Evolutionary conservation across 1,140 invertebrate species (phyloP).

Genomic region (Lepeophtheirus salmonis): DNA sequence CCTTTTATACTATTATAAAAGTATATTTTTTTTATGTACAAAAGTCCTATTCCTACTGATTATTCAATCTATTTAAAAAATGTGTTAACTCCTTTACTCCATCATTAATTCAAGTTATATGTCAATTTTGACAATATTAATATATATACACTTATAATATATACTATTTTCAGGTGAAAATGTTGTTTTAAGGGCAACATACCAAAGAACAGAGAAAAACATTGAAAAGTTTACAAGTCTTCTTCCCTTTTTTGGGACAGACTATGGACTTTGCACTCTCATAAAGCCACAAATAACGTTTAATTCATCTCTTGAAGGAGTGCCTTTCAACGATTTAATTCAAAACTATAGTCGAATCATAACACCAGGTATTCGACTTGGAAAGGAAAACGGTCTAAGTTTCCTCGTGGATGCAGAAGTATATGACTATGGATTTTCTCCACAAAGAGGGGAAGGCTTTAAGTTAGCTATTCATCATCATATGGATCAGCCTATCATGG

Average conservation of each 20-base stretch:
- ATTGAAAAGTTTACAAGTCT: slow-evolving; percentile 8
- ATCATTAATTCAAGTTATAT: too few species aligned
- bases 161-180: slow-evolving; percentile 14
- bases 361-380: slow-evolving; percentile 8
- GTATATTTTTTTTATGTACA: too few species aligned
- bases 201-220: background rate
- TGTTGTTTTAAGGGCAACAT: background rate
- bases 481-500: slow-evolving; percentile 18
- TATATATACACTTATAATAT: too few species aligned
- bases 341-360: slow-evolving; percentile 3
- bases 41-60: too few species aligned
- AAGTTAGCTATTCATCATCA: slow-evolving; percentile 18
- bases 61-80: too few species aligned
- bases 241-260: slow-evolving; percentile 18
- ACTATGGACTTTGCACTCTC: slow-evolving; percentile 16
- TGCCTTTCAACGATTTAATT: background rate
- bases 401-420: slow-evolving; percentile 16
- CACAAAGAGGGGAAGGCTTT: slow-evolving; percentile 13
- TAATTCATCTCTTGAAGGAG: background rate
- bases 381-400: slow-evolving; percentile 14
- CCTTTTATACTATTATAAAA: too few species aligned
- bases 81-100: too few species aligned
- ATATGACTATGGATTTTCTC: slow-evolving; percentile 15
- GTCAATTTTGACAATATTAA: too few species aligned
- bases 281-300: slow-evolving; percentile 17